phyloP scores from a whole-genome alignment of 2,888 invertebrate genomes.

The Rhorus exstirpatorius region DNA sequence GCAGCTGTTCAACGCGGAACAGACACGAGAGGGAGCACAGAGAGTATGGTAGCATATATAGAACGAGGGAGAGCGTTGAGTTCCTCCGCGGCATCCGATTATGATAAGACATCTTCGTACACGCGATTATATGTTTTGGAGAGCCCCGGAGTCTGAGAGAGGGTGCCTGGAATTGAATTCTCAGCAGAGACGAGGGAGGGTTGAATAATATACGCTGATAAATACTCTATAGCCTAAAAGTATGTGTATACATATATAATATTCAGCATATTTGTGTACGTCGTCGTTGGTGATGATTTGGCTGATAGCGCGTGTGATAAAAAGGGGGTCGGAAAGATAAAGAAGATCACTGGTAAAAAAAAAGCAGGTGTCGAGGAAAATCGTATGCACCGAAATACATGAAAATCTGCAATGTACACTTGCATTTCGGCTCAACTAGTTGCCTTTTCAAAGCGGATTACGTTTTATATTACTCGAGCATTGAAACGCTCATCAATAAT shows the following conservation, averaged over 20 bases:
- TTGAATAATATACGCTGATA: constrained; percentile 64
- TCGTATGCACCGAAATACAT: neutral
- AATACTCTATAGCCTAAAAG: constrained; percentile 45
- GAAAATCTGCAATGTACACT: constrained; percentile 6
- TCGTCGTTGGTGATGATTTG: constrained; percentile 38
- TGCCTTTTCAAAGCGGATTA: constrained; percentile 37
- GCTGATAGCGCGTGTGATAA: constrained; percentile 39
- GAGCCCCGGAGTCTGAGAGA: constrained; percentile 26
- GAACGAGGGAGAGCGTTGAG: constrained; percentile 42
- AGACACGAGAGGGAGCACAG: constrained; percentile 19
- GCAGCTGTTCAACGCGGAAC: constrained; percentile 26
- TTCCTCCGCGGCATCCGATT: constrained; percentile 66
- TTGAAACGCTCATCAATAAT: neutral
- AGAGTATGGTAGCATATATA: constrained; percentile 13
- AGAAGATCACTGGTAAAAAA: constrained; percentile 1
- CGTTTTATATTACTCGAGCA: constrained; percentile 20
- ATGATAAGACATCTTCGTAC: constrained; percentile 75
- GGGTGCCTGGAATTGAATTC: constrained; percentile 70
- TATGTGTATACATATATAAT: neutral
- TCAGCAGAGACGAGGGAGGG: constrained; percentile 63
- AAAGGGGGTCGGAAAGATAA: constrained; percentile 22
- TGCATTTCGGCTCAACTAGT: constrained; percentile 37
- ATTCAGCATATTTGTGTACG: constrained; percentile 6
- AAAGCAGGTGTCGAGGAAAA: neutral
- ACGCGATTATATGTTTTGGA: constrained; percentile 70